Evolutionary conservation across 2,888 invertebrate genomes (phyloP), one percentile per base, ranked within the genome.

Genomic region (Caenorhabditis sulstoni): DNA sequence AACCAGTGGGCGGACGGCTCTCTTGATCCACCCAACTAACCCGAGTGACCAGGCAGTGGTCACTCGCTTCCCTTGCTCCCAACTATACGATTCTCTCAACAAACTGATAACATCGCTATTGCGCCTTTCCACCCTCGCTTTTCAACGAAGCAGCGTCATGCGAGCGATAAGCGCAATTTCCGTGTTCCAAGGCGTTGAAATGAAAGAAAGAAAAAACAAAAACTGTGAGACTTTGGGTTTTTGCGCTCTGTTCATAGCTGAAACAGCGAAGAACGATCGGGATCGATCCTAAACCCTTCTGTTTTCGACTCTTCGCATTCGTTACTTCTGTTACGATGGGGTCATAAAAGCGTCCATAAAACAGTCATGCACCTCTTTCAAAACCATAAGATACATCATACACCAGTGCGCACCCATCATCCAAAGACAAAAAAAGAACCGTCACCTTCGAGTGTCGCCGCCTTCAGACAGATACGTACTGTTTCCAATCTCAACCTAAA

Each of bases 81-180:
- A 64, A 73, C 73, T 73, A 73, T 73, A 73, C 73, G 73, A 73
- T 64, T 73, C 57, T 58, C 52, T 35, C 47, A 20, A 61, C 29
- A 29, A 5, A 57, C 62, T 71, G 71, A 71, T 71, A 71, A 71
- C 71, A 64, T 59, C 62, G 39, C 44, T 29, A 29, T 29, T 29
- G n/a, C 29, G 29, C 29, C 4, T 29, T 57, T 57, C 71, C 64
- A 37, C 73, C 73, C 58, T 73, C 73, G 73, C 73, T 73, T 73
- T 73, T 73, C 73, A 49, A 64, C 41, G 73, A 73, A 73, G 50
- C 64, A 64, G 58, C 64, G 64, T 58, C 64, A 73, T 29, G 29
- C 29, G 29, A 29, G 29, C 29, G 29, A 29, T 29, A 29, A 29
- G 29, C 29, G 29, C 29, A 39, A 58, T 58, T 73, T 73, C 73